Conservation (phyloP, 2,888 invertebrate genomes). For the Stenotaenia linearis region DNA sequence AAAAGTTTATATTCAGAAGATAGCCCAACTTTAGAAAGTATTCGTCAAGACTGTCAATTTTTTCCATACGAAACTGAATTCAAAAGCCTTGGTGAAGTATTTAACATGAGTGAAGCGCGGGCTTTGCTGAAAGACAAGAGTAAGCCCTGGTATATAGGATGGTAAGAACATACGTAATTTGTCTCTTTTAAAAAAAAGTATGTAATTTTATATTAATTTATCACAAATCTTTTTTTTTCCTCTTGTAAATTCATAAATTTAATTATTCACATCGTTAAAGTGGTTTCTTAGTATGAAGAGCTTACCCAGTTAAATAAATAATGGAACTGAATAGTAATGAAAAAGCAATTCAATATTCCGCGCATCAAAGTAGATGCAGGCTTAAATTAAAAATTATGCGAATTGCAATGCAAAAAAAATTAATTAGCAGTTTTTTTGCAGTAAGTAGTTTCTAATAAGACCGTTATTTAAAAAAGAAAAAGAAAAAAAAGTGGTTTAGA, state of each 20-base stretch:
- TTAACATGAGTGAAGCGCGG: constrained; percentile 68
- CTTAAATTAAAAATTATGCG: no score
- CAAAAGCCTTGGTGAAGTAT: constrained; percentile 67
- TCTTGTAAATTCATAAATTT: neutral
- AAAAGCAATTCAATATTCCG: no score
- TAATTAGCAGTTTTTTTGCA: no score
- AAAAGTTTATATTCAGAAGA: constrained; percentile 59
- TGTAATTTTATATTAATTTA: no score
- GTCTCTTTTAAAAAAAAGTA: neutral
- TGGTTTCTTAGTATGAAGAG: no score
- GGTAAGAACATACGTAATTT: constrained; percentile 51
- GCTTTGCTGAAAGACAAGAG: constrained; percentile 58
- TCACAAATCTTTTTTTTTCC: no score
- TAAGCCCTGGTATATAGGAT: constrained; percentile 67
- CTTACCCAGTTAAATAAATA: neutral
- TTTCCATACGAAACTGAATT: constrained; percentile 88
- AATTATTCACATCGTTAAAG: neutral
- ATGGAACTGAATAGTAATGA: no score
- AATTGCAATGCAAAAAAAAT: no score
- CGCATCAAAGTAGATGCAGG: no score
- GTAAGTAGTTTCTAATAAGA: no score
- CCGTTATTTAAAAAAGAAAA: no score
- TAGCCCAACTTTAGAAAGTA: constrained; percentile 44
- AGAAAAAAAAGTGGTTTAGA: no score
- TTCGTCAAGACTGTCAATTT: constrained; percentile 70